phyloP scores from a whole-genome alignment of 2,113 vertebrate genomes.

The Psophia crepitans region DNA sequence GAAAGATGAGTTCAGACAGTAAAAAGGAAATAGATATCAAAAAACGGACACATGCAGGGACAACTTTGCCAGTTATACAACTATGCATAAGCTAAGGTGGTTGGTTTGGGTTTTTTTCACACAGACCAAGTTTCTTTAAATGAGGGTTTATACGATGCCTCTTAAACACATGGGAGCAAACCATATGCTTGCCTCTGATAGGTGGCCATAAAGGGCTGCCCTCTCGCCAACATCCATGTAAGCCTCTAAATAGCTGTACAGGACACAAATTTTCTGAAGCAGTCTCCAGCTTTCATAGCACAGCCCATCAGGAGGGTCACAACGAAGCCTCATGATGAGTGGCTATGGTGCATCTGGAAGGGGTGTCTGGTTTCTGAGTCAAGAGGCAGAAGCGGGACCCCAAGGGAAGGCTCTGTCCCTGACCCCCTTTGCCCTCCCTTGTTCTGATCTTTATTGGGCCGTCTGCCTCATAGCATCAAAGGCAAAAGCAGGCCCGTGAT shows the following conservation, averaged over 20 bases:
- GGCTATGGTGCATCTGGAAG: slow-evolving; percentile 10
- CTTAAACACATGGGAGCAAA: background rate
- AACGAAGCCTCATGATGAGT: background rate
- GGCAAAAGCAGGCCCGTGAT: slow-evolving; percentile 73
- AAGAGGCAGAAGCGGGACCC: slow-evolving; percentile 70
- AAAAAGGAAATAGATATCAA: background rate
- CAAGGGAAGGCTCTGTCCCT: slow-evolving; percentile 67
- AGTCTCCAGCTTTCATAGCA: background rate
- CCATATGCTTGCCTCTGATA: background rate
- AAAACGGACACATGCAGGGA: background rate
- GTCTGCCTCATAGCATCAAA: slow-evolving; percentile 78
- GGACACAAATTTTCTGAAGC: background rate
- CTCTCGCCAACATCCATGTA: background rate
- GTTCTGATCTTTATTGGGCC: slow-evolving; percentile 81
- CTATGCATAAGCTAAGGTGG: background rate
- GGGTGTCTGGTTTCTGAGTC: slow-evolving; percentile 59
- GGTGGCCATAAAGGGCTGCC: background rate
- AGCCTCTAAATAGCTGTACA: background rate
- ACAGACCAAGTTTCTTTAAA: background rate
- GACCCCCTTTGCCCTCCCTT: slow-evolving; percentile 75
- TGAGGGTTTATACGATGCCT: background rate
- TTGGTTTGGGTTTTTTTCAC: background rate
- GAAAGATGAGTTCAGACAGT: background rate
- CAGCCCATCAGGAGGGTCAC: background rate
- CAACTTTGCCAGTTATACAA: background rate